Conservation (phyloP, 2,888 invertebrate genomes). For the Brassicogethes aeneus region DNA sequence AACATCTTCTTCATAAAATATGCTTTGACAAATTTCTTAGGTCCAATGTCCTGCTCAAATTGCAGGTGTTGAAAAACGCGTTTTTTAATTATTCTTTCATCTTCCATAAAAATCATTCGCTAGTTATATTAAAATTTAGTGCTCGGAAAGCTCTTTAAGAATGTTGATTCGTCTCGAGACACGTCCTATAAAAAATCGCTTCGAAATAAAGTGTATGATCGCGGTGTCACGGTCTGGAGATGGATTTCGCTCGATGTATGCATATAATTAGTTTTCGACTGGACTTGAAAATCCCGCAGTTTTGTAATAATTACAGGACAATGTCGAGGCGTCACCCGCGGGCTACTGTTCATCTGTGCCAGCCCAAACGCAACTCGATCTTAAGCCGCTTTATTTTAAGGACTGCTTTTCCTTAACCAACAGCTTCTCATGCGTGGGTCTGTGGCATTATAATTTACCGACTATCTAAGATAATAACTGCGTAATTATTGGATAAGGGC, state of each 20-base stretch:
- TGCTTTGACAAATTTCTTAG: no score
- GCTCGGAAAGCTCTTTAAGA: no score
- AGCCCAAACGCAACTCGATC: no score
- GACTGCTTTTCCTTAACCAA: conserved; percentile 18
- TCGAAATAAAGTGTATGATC: background rate
- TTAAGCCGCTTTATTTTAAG: no score
- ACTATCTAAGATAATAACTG: conserved; percentile 37
- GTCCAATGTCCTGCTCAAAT: no score
- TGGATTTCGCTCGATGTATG: background rate
- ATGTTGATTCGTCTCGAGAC: no score
- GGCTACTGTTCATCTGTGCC: conserved; percentile 28
- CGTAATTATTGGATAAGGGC: conserved; percentile 33
- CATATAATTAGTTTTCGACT: background rate
- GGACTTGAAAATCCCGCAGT: conserved; percentile 10
- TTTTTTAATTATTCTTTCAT: no score
- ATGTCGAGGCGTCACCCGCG: conserved; percentile 35
- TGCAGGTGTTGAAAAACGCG: no score
- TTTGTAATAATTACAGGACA: conserved; percentile 30
- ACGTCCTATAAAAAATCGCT: background rate
- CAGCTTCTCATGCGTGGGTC: conserved; percentile 32
- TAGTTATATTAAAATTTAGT: no score
- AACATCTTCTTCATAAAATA: no score
- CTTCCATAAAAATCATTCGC: no score
- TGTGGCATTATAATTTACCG: conserved; percentile 38
- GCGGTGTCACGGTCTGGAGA: background rate